Conservation (phyloP, 1,140 invertebrate species). For the Oreohelix idahoensis region DNA sequence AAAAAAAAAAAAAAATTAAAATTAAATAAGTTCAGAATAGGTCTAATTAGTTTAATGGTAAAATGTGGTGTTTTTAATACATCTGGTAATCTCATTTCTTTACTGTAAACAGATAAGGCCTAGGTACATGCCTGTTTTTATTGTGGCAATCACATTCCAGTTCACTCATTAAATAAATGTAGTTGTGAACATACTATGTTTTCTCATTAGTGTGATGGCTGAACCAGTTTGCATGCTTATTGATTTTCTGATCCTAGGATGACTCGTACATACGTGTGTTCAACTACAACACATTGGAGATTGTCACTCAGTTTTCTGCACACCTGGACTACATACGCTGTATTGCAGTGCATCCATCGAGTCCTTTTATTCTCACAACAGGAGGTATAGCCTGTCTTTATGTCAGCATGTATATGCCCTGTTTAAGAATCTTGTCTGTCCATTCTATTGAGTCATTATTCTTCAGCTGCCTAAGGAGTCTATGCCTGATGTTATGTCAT, state of each 20-base stretch:
- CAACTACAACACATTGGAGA: constrained; percentile 98
- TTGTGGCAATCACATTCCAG: not conserved
- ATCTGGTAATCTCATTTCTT: too few relatives aligned
- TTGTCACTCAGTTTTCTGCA: constrained; percentile 95
- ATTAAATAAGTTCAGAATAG: too few relatives aligned
- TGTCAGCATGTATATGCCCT: not conserved
- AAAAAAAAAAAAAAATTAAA: too few relatives aligned
- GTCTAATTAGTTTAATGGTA: too few relatives aligned
- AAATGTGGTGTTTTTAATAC: too few relatives aligned
- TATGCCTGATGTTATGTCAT: too few relatives aligned
- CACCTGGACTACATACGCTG: constrained; percentile 99
- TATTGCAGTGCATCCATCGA: constrained; percentile 96
- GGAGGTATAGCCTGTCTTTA: constrained; percentile 81
- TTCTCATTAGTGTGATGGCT: not conserved
- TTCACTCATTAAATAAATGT: not conserved
- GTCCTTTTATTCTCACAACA: constrained; percentile 95
- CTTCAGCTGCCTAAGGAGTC: too few relatives aligned
- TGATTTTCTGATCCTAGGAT: constrained; percentile 70
- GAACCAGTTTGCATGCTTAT: not conserved
- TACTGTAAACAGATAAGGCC: not conserved
- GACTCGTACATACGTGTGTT: constrained; percentile 88
- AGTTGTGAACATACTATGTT: not conserved
- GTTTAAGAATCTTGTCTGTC: too few relatives aligned
- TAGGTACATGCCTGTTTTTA: not conserved
- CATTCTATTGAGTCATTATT: too few relatives aligned